phyloP scores from a whole-genome alignment of 1,140 invertebrate species.

The Lucilia cuprina region DNA sequence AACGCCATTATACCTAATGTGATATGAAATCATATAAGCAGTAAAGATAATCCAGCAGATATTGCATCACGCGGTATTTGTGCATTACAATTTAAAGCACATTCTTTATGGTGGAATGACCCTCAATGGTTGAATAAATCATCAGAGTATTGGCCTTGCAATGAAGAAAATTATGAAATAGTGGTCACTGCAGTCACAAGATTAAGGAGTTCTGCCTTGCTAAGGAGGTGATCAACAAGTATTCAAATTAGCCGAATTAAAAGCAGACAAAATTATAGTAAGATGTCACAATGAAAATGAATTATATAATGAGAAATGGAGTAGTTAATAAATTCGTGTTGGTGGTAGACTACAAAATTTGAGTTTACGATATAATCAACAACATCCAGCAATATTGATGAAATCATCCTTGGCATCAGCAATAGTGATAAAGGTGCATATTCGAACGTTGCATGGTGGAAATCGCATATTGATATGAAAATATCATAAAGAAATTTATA shows the following conservation, averaged over 20 bases:
- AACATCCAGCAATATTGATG: background rate
- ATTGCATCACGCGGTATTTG: too few species aligned
- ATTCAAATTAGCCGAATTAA: constrained; percentile 9
- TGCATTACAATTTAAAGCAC: too few species aligned
- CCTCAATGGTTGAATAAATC: too few species aligned
- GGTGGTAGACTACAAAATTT: constrained; percentile 44
- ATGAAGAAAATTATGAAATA: too few species aligned
- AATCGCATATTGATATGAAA: constrained; percentile 13
- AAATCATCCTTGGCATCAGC: background rate
- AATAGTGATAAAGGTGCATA: background rate
- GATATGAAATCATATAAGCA: constrained; percentile 25
- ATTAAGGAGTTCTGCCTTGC: too few species aligned
- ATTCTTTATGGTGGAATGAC: too few species aligned
- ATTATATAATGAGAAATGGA: background rate
- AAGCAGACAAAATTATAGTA: constrained; percentile 5
- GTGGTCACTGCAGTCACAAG: too few species aligned
- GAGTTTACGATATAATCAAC: constrained; percentile 20
- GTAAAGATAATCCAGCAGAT: too few species aligned
- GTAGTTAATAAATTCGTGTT: constrained; percentile 37
- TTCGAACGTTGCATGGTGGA: constrained; percentile 19
- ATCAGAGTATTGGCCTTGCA: too few species aligned
- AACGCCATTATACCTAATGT: background rate
- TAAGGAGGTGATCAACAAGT: too few species aligned
- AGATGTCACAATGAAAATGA: background rate
- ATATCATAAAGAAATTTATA: constrained; percentile 10